Evolutionary conservation across 2,797 vertebrate species (phyloP).

Genomic region (Naso thynnoides): DNA sequence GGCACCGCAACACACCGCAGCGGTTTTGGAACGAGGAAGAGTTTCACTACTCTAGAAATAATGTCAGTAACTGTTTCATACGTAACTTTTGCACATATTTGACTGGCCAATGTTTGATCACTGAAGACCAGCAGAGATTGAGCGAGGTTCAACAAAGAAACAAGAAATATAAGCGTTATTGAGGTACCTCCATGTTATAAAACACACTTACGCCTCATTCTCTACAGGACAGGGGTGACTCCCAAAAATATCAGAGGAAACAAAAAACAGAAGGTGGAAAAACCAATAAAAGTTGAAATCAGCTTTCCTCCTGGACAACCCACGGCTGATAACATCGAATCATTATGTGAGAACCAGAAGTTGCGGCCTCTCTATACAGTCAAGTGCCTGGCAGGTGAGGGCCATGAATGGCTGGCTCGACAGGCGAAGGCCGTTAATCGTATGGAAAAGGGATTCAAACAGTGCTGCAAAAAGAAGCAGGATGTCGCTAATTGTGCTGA

Average conservation of each 20-base stretch:
- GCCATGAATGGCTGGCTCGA: constrained; percentile 61
- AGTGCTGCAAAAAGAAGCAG: constrained; percentile 79
- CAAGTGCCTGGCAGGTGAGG: constrained; percentile 66
- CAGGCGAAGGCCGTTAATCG: constrained; percentile 78
- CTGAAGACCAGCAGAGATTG: not conserved
- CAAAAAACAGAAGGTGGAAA: constrained; percentile 16
- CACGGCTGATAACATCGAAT: constrained; percentile 54
- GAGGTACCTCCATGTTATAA: not conserved
- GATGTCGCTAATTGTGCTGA: constrained; percentile 69
- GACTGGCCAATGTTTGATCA: not conserved
- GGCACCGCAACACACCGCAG: too few species aligned
- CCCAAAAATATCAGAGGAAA: not conserved
- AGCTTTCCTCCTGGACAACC: constrained; percentile 83
- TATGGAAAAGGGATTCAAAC: constrained; percentile 76
- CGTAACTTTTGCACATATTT: not conserved
- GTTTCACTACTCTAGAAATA: not conserved
- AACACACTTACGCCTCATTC: constrained; percentile 28
- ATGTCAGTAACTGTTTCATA: not conserved
- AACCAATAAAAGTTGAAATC: constrained; percentile 39
- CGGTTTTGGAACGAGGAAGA: not conserved
- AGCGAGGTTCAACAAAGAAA: too few species aligned
- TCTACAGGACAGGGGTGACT: constrained; percentile 52
- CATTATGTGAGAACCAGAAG: constrained; percentile 71
- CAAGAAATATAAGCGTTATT: not conserved
- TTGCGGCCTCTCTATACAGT: constrained; percentile 64